A percentile compares a stretch with the other conserved stretches of the same genome.
Conservation (phyloP, 2,797 vertebrate genomes). For the Scleropages formosus region DNA sequence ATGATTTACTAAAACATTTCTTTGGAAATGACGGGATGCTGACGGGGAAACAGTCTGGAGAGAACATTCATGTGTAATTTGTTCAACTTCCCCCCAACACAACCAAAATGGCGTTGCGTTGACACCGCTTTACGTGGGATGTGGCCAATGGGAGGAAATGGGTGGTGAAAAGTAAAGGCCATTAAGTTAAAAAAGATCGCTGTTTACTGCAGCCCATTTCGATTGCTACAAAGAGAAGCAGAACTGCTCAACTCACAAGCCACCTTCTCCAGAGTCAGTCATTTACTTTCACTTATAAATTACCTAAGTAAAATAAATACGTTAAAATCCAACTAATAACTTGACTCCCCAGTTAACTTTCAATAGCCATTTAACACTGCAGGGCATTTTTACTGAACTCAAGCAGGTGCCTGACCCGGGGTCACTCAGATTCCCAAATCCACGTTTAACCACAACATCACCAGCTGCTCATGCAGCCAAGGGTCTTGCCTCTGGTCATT, state of each 20-base stretch:
- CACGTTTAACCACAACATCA: no score
- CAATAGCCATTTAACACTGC: no score
- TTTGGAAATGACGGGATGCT: background rate
- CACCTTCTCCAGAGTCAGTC: no score
- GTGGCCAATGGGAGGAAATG: slow-evolving; percentile 24
- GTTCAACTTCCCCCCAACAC: background rate
- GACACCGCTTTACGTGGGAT: slow-evolving; percentile 23
- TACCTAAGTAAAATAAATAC: background rate
- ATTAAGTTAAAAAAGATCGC: slow-evolving; percentile 28
- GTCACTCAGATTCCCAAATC: background rate
- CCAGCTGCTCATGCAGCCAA: no score
- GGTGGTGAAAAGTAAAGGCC: slow-evolving; percentile 24
- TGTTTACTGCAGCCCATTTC: slow-evolving; percentile 23
- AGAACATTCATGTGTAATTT: background rate
- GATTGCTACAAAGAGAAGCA: slow-evolving; percentile 26
- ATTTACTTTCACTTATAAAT: background rate
- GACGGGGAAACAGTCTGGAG: background rate
- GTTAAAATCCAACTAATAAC: background rate
- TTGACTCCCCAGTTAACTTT: no score
- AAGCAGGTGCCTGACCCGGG: no score
- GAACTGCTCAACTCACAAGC: slow-evolving; percentile 20
- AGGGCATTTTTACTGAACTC: background rate
- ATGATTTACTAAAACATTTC: slow-evolving; percentile 21
- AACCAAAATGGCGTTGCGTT: background rate
- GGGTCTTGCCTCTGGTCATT: no score